Percentiles rank a stretch among this genome's conserved stretches.
Evolutionary conservation across 2,888 invertebrate genomes (phyloP).

Genomic region (Lycia hirtaria): DNA sequence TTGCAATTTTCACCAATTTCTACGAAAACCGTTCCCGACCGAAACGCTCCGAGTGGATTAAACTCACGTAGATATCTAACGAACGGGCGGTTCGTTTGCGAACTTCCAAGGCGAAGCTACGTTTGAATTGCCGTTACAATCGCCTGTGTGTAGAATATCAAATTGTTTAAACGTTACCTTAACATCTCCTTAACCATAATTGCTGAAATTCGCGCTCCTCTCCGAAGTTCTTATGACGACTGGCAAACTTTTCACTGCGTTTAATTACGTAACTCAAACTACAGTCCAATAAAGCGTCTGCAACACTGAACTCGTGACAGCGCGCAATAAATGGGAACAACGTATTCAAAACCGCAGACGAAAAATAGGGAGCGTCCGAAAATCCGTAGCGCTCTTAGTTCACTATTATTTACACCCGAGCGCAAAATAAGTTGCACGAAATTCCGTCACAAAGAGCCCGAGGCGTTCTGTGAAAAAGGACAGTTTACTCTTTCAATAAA

Average conservation of each 20-base stretch:
- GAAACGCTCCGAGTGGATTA: conserved; percentile 76
- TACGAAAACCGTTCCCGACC: conserved; percentile 71
- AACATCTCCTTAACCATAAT: conserved; percentile 70
- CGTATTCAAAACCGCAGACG: conserved; percentile 62
- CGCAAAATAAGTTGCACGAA: conserved; percentile 76
- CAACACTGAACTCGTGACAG: conserved; percentile 52
- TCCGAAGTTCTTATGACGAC: conserved; percentile 50
- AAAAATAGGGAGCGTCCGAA: conserved; percentile 63
- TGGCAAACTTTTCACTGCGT: conserved; percentile 48
- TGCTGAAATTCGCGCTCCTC: conserved; percentile 69
- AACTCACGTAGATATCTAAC: conserved; percentile 85
- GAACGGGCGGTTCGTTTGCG: conserved; percentile 80
- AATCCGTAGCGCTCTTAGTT: conserved; percentile 68
- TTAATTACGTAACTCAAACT: conserved; percentile 56
- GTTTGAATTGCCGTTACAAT: conserved; percentile 82
- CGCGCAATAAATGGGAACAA: conserved; percentile 56
- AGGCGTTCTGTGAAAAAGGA: conserved; percentile 79
- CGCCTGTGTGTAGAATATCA: conserved; percentile 83
- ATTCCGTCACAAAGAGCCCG: conserved; percentile 75
- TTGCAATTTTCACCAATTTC: conserved; percentile 83
- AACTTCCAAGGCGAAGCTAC: conserved; percentile 80
- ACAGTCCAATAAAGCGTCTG: conserved; percentile 57
- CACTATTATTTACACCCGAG: conserved; percentile 75
- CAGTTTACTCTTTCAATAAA: conserved; percentile 83
- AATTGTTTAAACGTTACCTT: conserved; percentile 84